Conservation (phyloP, 2,113 vertebrate species). For the Dipodomys ordii region DNA sequence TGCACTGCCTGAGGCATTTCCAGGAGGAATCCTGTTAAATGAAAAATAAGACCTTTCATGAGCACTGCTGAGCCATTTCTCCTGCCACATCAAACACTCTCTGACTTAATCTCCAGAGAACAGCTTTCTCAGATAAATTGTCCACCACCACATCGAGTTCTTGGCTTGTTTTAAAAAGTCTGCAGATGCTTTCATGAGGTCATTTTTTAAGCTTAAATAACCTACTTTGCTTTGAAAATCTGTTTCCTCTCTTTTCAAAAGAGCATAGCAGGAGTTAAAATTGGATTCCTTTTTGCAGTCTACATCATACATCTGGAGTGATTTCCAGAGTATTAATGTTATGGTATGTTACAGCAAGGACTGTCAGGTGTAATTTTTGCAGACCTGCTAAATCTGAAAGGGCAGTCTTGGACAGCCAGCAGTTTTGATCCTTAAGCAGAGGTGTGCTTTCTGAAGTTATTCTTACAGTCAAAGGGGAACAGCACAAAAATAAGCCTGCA, state of each 20-base stretch:
- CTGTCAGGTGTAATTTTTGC: slow-evolving; percentile 81
- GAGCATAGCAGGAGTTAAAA: slow-evolving; percentile 80
- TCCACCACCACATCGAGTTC: slow-evolving; percentile 58
- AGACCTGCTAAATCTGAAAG: slow-evolving; percentile 76
- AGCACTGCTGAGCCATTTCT: not conserved
- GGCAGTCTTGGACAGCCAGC: slow-evolving; percentile 71
- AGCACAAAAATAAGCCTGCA: not conserved
- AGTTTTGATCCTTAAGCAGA: slow-evolving; percentile 56
- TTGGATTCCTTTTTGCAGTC: slow-evolving; percentile 79
- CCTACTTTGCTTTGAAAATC: slow-evolving; percentile 78
- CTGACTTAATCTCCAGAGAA: slow-evolving; percentile 13
- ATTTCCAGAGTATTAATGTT: slow-evolving; percentile 77
- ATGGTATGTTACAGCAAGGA: slow-evolving; percentile 77
- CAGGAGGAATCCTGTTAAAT: slow-evolving; percentile 64
- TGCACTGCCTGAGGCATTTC: slow-evolving; percentile 63
- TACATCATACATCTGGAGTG: slow-evolving; percentile 85
- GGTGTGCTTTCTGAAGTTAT: slow-evolving; percentile 55
- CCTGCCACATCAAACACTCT: slow-evolving; percentile 64
- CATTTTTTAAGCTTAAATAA: slow-evolving; percentile 74
- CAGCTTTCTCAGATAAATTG: slow-evolving; percentile 34
- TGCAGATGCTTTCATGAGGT: slow-evolving; percentile 69
- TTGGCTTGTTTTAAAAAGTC: slow-evolving; percentile 68
- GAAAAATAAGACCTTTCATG: slow-evolving; percentile 61
- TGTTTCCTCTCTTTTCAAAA: slow-evolving; percentile 76
- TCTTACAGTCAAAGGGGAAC: slow-evolving; percentile 33